These are phyloP conservation scores for Drosophila murphyi DNA, from an alignment of 1,140 invertebrate genomes.

Conservation along the genomic window DNA sequence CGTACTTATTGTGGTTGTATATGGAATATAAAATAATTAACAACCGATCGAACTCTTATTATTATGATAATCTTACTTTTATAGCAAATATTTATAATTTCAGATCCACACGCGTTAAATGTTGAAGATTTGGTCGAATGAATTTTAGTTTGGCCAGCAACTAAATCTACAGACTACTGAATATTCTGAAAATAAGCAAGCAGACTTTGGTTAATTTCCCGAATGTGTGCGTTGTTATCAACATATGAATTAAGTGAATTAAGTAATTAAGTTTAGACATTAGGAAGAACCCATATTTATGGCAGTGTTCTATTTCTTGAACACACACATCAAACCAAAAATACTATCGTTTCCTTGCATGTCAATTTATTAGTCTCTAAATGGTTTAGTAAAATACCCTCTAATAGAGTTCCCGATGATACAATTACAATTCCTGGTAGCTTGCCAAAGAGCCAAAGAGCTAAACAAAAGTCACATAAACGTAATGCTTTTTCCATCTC, in stretches of 20 bases:
- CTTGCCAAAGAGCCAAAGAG: conserved; percentile 54
- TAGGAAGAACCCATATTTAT: too few relatives aligned
- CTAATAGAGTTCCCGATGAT: conserved; percentile 2
- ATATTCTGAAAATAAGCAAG: background rate
- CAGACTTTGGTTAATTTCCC: background rate
- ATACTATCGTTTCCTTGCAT: background rate
- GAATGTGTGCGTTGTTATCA: background rate
- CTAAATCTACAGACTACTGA: too few relatives aligned
- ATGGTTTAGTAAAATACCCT: conserved; percentile 16
- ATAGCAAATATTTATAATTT: too few relatives aligned
- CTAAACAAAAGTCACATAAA: conserved; percentile 60
- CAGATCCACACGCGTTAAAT: too few relatives aligned
- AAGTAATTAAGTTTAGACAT: too few relatives aligned
- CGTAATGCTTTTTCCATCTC: conserved; percentile 21
- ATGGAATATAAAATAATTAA: too few relatives aligned
- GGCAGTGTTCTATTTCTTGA: too few relatives aligned
- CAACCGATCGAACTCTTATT: too few relatives aligned
- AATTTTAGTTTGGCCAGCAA: background rate
- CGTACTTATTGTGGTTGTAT: too few relatives aligned
- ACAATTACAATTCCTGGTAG: conserved; percentile 55
- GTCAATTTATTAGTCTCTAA: background rate
- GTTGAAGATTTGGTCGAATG: background rate
- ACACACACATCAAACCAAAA: too few relatives aligned
- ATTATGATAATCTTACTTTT: too few relatives aligned
- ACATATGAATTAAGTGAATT: too few relatives aligned